Evolutionary conservation across 1,140 invertebrate genomes (phyloP).

Genomic region (Helicoverpa armigera): DNA sequence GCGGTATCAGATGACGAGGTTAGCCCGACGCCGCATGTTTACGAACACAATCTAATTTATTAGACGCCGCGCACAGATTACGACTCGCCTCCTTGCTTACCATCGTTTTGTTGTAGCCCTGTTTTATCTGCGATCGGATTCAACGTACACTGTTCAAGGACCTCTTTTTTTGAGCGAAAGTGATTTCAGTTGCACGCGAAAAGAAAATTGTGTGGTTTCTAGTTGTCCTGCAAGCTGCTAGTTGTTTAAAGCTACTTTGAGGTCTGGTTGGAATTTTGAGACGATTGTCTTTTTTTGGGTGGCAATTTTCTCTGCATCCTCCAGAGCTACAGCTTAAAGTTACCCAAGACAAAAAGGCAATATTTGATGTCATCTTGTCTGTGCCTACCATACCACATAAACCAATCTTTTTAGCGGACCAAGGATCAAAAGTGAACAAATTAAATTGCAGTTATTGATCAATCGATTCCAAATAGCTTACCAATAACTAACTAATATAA

Average conservation of each 20-base stretch:
- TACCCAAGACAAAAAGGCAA: not conserved
- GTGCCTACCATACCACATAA: too few relatives aligned
- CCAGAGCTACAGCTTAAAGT: not conserved
- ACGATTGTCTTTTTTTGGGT: not conserved
- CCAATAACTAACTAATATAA: conserved; percentile 31
- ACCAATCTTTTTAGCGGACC: too few relatives aligned
- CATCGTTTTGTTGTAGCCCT: conserved; percentile 43
- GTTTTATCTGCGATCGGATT: conserved; percentile 43
- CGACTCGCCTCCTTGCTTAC: conserved; percentile 55
- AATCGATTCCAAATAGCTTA: not conserved
- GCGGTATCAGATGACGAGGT: conserved; percentile 68
- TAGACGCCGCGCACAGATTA: conserved; percentile 59
- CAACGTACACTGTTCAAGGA: conserved; percentile 29
- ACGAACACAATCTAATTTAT: conserved; percentile 67
- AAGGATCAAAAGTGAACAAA: not conserved
- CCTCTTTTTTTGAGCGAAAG: conserved; percentile 38
- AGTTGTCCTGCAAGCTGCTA: not conserved
- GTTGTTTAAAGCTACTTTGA: not conserved
- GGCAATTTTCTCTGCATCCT: too few relatives aligned
- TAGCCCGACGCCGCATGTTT: conserved; percentile 61
- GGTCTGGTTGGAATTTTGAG: not conserved
- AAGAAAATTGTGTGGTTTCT: conserved; percentile 41
- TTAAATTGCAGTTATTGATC: conserved; percentile 10
- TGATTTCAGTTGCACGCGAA: conserved; percentile 44
- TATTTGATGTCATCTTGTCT: too few relatives aligned